These are phyloP conservation scores for Caenorhabditis japonica DNA, from an alignment of 2,888 invertebrate genomes.

Conservation along the genomic window DNA sequence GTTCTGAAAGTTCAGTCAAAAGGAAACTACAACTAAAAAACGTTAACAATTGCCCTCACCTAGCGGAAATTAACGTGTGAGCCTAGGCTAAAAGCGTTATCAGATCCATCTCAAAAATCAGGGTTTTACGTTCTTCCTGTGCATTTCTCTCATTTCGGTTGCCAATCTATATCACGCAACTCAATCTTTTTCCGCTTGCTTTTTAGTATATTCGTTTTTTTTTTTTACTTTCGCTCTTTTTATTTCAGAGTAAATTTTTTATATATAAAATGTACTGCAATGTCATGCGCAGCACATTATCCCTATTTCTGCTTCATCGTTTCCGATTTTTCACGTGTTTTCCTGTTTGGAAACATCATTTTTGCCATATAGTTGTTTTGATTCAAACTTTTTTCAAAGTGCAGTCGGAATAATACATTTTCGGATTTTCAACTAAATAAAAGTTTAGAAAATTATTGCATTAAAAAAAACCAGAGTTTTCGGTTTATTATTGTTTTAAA, in stretches of 20 bases:
- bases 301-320: conserved; percentile 25
- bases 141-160: conserved; percentile 15
- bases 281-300: conserved; percentile 49
- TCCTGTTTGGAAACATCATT: conserved; percentile 20
- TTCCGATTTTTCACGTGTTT: conserved; percentile 10
- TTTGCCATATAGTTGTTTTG: not conserved
- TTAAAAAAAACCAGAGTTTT: no score
- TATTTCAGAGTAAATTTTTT: conserved; percentile 17
- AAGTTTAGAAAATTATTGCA: no score
- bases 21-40: no score
- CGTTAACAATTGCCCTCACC: no score
- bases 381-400: not conserved
- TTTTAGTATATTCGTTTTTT: conserved; percentile 8
- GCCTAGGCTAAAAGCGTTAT: no score
- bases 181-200: conserved; percentile 28
- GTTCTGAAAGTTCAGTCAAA: no score
- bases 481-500: no score
- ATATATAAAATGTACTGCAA: conserved; percentile 36
- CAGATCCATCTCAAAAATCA: no score
- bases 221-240: conserved; percentile 9
- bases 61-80: no score
- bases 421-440: no score
- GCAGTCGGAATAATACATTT: no score
- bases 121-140: conserved; percentile 37
- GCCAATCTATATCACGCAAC: conserved; percentile 34